Base-by-base conservation (phyloP, 2,113 vertebrate genomes). In the Collichthys lucidus region DNA sequence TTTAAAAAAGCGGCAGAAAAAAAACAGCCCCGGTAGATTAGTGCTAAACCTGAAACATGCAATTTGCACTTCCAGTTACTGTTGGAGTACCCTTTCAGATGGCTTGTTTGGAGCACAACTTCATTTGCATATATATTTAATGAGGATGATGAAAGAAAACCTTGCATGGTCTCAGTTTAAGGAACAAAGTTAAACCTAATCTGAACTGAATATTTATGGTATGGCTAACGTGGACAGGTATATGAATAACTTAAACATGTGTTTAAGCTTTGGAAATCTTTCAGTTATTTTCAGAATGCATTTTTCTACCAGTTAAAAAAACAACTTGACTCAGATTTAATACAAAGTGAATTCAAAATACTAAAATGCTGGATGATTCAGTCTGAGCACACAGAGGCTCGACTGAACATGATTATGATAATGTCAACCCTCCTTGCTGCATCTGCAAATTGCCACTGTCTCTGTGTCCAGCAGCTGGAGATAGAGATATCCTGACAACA, bases 41-140 rank as follows among this genome's bases (percentile, higher is more conserved):
- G 1, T 11, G 29, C n/a, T 49, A 47, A 61, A 81, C 44, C 57
- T 42, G 46, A 66, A 83, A 81, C 26, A 42, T 46, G 44, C 42
- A 49, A 82, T 81, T 78, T 80, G 47, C 49, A 60, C 57, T 50
- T 77, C 9, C 29, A 44, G 63, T 20, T 62, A 15, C n/a, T 24
- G 22, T 7, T 56, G 20, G 59, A 62, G 59, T 4, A 42, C 4
- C n/a, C 12, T 55, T 47, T 57, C 2, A 57, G 4, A 40, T 14
- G 15, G 52, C 16, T 71, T 57, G 40, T 80, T 50, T 56, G 17
- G 22, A 52, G 71, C 55, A 26, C 65, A 62, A 17, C 31, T 31
- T 8, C 4, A 50, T 81, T 55, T 35, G 11, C 3, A 56, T 26
- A 49, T 20, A 24, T 22, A 31, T 40, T 19, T 49, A 66, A 60